Base-by-base conservation (phyloP, 2,797 vertebrate species). In the Acanthiza pusilla region DNA sequence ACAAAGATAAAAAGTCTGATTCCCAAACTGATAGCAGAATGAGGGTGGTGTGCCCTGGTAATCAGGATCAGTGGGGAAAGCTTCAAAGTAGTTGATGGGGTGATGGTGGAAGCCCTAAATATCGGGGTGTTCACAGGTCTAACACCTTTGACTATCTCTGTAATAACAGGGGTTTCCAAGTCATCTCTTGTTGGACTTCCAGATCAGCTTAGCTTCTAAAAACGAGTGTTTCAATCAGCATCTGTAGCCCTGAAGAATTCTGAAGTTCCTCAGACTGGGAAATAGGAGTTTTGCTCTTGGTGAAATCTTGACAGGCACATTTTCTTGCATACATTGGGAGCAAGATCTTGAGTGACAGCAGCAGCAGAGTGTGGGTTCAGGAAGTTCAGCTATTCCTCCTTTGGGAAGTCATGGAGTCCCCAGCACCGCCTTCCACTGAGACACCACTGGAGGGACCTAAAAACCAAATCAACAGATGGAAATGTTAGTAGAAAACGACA, bases 271-370 rank as follows among this genome's bases (percentile, higher is more conserved):
- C 45, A 38, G 18, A 22, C 2, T 43, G 29, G 29, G 21, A 83
- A 79, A 54, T 36, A 40, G 0, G 1, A 71, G 16, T 40, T 95
- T 58, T 65, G 7, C 2, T 81, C 16, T 43, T 85, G n/a, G 7
- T 61, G 53, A 27, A 82, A 51, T 13, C 22, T 74, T 74, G 42
- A 16, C 19, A 54, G 12, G 11, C 16, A 26, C 7, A 2, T 3
- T 2, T 54, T 22, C 11, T 82, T 80, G 16, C 1, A 1, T 25
- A 13, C 0, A 4, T 26, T 58, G 22, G 38, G n/a, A n/a, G n/a
- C n/a, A 50, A 22, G 5, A 57, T 54, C 18, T 0, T 1, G 1
- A 34, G 38, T n/a, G 67, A 30, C 27, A 73, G 25, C n/a, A 71
- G 50, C 61, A 80, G 21, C 3, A 19, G 15, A 43, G 11, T 14